phyloP scores from a whole-genome alignment of 1,140 invertebrate genomes.

The Oryctes rhinoceros region DNA sequence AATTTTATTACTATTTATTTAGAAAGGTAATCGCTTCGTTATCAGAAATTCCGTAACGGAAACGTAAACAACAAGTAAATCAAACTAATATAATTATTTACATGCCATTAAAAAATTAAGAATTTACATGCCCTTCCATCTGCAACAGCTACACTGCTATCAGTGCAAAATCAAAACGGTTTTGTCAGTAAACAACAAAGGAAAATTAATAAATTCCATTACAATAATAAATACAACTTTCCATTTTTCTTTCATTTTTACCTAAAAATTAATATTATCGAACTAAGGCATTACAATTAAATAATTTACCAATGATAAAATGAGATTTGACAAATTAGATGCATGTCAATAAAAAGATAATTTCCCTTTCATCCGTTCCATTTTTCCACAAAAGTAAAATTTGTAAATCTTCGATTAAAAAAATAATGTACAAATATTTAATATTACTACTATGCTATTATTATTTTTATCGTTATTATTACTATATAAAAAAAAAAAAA shows the following conservation, averaged over 20 bases:
- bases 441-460: not conserved
- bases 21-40: slow-evolving; percentile 17
- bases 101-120: not conserved
- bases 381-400: slow-evolving; percentile 15
- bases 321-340: slow-evolving; percentile 14
- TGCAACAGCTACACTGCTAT: not conserved
- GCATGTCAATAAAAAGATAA: not conserved
- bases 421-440: slow-evolving; percentile 38
- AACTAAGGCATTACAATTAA: not conserved
- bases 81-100: not conserved
- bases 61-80: slow-evolving; percentile 11
- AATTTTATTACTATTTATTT: slow-evolving; percentile 22
- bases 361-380: not conserved
- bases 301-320: slow-evolving; percentile 24
- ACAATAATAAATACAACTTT: slow-evolving; percentile 24
- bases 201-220: not conserved
- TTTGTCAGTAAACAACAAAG: not conserved
- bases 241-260: not conserved
- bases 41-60: slow-evolving; percentile 10
- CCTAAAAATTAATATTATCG: not conserved
- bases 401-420: slow-evolving; percentile 24
- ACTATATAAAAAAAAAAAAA: not conserved
- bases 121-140: slow-evolving; percentile 1
- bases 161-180: not conserved
- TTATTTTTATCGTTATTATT: slow-evolving; percentile 4